Evolutionary conservation across 2,797 vertebrate species (phyloP), one percentile per base, ranked within the genome.

Genomic region (Sciurus carolinensis): DNA sequence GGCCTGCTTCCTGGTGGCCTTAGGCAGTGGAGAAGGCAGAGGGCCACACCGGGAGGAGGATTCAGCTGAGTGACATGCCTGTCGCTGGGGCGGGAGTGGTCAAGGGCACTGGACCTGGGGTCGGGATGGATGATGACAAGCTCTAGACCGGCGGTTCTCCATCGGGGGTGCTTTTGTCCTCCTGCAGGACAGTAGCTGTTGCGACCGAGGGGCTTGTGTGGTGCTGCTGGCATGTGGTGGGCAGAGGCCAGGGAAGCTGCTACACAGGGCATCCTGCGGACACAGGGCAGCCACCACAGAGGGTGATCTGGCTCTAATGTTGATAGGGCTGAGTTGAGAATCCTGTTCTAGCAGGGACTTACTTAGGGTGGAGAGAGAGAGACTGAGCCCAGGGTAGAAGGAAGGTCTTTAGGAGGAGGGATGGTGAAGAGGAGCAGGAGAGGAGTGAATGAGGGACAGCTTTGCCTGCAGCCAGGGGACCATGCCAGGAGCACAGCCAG

Each of bases 111-210:
- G 90, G 39, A 42, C 69, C 20, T 59, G 57, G 44, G 44, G 42
- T 52, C 71, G 36, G 4, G 15, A 13, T n/a, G 50, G 73, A 50
- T 24, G 82, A 22, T 80, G 50, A 64, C 4, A 0, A n/a, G 47
- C 72, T 94, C 22, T 57, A 54, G 85, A 71, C 33, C 54, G 77
- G 62, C 18, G 64, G 28, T 76, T 90, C 69, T 89, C 73, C 24
- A 30, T 4, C 7, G 26, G 26, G 76, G 66, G 2, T 62, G 39
- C 47, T 54, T 42, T 84, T 62, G 36, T 82, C 14, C 33, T 36
- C 59, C 72, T 36, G 44, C 4, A 66, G 8, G 54, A 75, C 71
- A 26, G 0, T 80, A 20, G n/a, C 4, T 69, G 57, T 89, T 7
- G n/a, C 0, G 2, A 54, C 52, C 15, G 17, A 5, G 59, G n/a